Evolutionary conservation across 1,140 invertebrate genomes (phyloP).

Genomic region (Drosophila erecta): DNA sequence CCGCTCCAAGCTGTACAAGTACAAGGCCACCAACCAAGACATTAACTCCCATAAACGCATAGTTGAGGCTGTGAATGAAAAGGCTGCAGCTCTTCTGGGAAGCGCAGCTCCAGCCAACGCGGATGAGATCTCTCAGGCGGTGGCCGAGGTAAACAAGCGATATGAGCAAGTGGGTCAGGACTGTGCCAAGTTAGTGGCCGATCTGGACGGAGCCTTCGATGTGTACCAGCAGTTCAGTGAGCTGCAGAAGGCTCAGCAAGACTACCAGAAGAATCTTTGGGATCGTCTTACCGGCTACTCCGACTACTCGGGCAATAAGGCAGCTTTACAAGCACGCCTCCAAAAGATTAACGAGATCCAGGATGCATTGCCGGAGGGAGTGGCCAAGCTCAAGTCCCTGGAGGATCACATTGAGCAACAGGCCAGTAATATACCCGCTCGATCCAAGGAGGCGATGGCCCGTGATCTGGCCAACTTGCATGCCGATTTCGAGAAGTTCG

Average conservation of each 20-base stretch:
- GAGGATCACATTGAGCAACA: slow-evolving; percentile 89
- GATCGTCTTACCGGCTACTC: slow-evolving; percentile 91
- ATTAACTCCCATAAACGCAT: slow-evolving; percentile 95
- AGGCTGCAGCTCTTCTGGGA: slow-evolving; percentile 87
- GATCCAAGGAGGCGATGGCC: slow-evolving; percentile 92
- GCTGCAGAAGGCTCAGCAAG: slow-evolving; percentile 92
- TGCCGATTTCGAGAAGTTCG: slow-evolving; percentile 93
- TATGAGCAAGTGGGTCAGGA: slow-evolving; percentile 90
- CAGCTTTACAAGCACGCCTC: slow-evolving; percentile 89
- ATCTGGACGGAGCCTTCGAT: slow-evolving; percentile 91
- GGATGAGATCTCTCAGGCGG: slow-evolving; percentile 87
- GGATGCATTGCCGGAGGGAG: slow-evolving; percentile 90
- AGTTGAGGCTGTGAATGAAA: slow-evolving; percentile 95
- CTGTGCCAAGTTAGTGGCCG: slow-evolving; percentile 87
- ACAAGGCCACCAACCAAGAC: slow-evolving; percentile 95
- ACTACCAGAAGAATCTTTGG: slow-evolving; percentile 95
- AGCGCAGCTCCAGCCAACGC: slow-evolving; percentile 86
- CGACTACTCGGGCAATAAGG: slow-evolving; percentile 93
- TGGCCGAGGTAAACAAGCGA: slow-evolving; percentile 89
- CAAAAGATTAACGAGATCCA: slow-evolving; percentile 91
- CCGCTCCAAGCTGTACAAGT: slow-evolving; percentile 93
- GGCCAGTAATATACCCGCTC: slow-evolving; percentile 88
- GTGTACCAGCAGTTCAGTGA: slow-evolving; percentile 94
- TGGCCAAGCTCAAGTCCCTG: slow-evolving; percentile 89
- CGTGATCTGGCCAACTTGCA: slow-evolving; percentile 91